Evolutionary conservation across 2,113 vertebrate genomes (phyloP).

Genomic region (Phrynosoma blainvillii): DNA sequence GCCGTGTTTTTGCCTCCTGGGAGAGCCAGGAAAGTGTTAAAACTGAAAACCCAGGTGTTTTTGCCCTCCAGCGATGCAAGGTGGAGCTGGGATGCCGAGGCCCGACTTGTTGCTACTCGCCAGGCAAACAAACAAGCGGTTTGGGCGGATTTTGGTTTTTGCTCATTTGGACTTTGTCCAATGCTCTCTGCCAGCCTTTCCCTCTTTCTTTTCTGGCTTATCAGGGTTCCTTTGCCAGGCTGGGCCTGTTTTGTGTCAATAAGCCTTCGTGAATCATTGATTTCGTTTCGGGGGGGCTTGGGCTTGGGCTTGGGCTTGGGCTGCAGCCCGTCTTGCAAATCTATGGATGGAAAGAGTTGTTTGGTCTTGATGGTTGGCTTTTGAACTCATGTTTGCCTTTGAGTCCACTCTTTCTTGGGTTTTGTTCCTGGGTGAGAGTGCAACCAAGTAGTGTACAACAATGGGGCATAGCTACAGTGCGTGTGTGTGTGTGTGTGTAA

Average conservation of each 20-base stretch:
- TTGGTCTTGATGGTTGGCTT: background rate
- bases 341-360: too few species aligned
- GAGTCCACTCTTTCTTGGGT: too few species aligned
- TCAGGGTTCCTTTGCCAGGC: background rate
- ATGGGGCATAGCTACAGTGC: background rate
- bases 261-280: conserved; percentile 16
- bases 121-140: background rate
- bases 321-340: too few species aligned
- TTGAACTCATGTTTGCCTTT: background rate
- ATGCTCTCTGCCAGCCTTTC: background rate
- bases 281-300: background rate
- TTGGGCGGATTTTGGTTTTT: background rate
- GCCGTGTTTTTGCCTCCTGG: too few species aligned
- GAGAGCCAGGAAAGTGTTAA: background rate
- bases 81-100: background rate
- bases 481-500: too few species aligned
- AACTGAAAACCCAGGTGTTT: too few species aligned
- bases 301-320: background rate
- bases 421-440: too few species aligned
- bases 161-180: background rate
- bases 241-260: conserved; percentile 4
- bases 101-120: too few species aligned
- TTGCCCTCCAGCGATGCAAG: background rate
- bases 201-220: background rate
- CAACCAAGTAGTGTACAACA: background rate